phyloP scores from a whole-genome alignment of 2,888 invertebrate species.

The Willowsia nigromaculata region DNA sequence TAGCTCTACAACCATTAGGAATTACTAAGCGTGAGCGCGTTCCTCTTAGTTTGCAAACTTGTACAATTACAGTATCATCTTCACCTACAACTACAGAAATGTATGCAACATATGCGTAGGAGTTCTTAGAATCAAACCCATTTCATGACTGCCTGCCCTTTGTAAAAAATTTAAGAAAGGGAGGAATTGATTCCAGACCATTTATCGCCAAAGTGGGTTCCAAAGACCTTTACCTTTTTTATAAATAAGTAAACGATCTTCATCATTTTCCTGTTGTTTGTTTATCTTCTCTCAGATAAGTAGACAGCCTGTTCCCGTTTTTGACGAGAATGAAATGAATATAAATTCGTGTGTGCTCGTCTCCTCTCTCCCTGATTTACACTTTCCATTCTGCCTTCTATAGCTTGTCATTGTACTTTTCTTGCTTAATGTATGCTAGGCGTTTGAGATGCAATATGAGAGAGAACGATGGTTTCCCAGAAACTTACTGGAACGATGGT shows the following conservation, averaged over 20 bases:
- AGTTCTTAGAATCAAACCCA: background rate
- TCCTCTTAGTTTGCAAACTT: background rate
- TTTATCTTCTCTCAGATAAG: background rate
- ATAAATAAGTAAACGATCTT: background rate
- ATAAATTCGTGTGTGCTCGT: background rate
- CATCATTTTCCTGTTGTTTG: background rate
- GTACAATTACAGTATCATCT: background rate
- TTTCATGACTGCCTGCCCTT: background rate
- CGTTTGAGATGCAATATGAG: background rate
- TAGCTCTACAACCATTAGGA: background rate
- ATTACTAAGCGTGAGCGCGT: background rate
- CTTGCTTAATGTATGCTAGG: background rate
- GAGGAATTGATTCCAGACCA: constrained; percentile 20
- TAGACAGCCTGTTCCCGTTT: background rate
- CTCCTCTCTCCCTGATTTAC: background rate
- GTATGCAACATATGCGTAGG: background rate
- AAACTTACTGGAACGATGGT: background rate
- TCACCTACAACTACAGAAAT: background rate
- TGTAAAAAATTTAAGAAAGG: background rate
- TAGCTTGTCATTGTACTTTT: background rate
- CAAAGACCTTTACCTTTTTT: background rate
- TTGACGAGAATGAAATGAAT: background rate
- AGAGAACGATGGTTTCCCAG: background rate
- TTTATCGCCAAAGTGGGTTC: background rate
- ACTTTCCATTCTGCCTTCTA: background rate